Conservation (phyloP, 1,140 invertebrate species). For the Brachionus asplanchnoidis region DNA sequence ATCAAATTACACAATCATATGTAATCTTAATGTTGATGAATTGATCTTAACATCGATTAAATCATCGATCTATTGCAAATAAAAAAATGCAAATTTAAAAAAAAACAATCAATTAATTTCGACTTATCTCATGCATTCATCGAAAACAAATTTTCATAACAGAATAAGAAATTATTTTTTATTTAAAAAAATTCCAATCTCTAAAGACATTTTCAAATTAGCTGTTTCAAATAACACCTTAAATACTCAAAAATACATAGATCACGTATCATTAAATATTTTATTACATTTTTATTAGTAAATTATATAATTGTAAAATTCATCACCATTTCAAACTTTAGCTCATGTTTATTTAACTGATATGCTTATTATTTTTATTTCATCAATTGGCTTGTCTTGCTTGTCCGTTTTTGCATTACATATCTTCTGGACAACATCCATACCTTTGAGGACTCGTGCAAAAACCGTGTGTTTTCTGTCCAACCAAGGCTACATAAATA, state of each 20-base stretch:
- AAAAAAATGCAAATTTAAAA: constrained; percentile 21
- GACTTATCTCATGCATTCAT: background rate
- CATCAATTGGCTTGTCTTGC: constrained; percentile 95
- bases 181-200: background rate
- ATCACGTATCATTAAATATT: constrained; percentile 36
- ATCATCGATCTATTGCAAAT: background rate
- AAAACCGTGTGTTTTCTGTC: constrained; percentile 99
- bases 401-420: constrained; percentile 91
- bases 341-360: constrained; percentile 65
- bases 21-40: constrained; percentile 14
- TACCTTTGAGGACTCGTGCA: constrained; percentile 88
- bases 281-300: constrained; percentile 28
- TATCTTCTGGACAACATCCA: constrained; percentile 98
- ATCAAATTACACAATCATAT: constrained; percentile 35
- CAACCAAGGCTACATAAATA: constrained; percentile 76
- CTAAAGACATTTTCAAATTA: constrained; percentile 1
- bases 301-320: constrained; percentile 10
- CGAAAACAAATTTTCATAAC: background rate
- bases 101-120: constrained; percentile 36
- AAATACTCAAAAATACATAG: constrained; percentile 11
- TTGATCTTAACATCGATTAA: constrained; percentile 13
- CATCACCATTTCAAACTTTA: constrained; percentile 43
- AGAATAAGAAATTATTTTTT: background rate
- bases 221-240: background rate
- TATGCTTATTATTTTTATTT: constrained; percentile 89